phyloP scores from a whole-genome alignment of 2,888 invertebrate genomes.

The Troilus luridus region DNA sequence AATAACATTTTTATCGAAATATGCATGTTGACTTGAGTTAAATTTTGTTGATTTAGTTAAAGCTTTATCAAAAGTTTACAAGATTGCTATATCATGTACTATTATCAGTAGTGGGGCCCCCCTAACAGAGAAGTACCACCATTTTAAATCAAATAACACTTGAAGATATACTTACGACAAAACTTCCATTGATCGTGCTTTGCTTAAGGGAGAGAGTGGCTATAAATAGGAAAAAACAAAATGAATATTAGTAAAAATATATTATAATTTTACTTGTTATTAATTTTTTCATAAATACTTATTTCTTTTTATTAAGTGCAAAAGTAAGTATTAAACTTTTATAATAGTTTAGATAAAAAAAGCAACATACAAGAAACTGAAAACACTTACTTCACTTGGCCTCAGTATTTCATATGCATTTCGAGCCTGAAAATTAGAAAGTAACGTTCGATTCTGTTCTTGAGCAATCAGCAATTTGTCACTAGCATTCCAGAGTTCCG shows the following conservation, averaged over 20 bases:
- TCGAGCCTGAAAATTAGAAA: conserved; percentile 47
- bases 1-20: too few relatives aligned
- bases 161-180: conserved; percentile 57
- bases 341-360: too few relatives aligned
- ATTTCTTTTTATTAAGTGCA: neutral
- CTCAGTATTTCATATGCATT: conserved; percentile 47
- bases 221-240: neutral
- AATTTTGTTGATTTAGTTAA: too few relatives aligned
- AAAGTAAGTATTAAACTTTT: too few relatives aligned
- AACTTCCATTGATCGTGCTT: conserved; percentile 59
- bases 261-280: neutral
- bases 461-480: conserved; percentile 62
- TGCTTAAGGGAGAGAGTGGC: conserved; percentile 55
- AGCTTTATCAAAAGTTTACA: too few relatives aligned
- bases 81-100: too few relatives aligned
- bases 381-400: conserved; percentile 43
- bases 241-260: neutral
- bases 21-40: too few relatives aligned
- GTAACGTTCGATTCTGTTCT: conserved; percentile 60
- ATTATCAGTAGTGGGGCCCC: too few relatives aligned
- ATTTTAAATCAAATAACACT: neutral
- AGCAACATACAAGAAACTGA: neutral
- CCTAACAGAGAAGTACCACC: neutral
- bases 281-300: neutral
- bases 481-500: conserved; percentile 59